Evolutionary conservation across 2,888 invertebrate species (phyloP).

Genomic region (Priocnemis perturbator): DNA sequence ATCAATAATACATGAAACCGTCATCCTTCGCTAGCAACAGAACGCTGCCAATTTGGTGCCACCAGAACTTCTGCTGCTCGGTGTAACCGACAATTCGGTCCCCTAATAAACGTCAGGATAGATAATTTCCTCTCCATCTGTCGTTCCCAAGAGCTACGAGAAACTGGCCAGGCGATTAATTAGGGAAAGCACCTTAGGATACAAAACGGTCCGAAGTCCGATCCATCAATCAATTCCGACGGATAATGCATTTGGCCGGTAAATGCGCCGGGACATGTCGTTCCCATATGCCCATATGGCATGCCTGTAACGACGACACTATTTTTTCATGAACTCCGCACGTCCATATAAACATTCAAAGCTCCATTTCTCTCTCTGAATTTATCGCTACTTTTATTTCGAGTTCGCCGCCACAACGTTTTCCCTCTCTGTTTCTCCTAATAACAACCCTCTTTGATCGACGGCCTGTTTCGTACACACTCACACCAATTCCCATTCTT

Average conservation of each 20-base stretch:
- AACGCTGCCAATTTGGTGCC: constrained; percentile 33
- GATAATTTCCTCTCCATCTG: neutral
- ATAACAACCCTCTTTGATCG: constrained; percentile 28
- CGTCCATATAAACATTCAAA: constrained; percentile 32
- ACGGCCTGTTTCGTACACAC: constrained; percentile 30
- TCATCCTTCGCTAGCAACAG: constrained; percentile 25
- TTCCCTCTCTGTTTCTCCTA: constrained; percentile 10
- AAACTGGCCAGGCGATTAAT: too few relatives aligned
- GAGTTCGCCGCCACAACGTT: constrained; percentile 25
- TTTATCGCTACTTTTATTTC: constrained; percentile 53
- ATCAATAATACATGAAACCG: constrained; percentile 44
- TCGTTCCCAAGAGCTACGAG: too few relatives aligned
- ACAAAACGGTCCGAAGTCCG: too few relatives aligned
- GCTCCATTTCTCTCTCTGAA: constrained; percentile 47
- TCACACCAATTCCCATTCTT: constrained; percentile 14
- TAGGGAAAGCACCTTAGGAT: too few relatives aligned
- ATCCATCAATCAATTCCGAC: too few relatives aligned
- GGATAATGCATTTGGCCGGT: too few relatives aligned
- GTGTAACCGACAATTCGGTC: constrained; percentile 34
- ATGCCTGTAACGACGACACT: too few relatives aligned
- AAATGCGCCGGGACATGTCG: too few relatives aligned
- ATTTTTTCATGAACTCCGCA: constrained; percentile 2
- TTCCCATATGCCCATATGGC: too few relatives aligned
- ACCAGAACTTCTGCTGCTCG: constrained; percentile 15
- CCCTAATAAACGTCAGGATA: constrained; percentile 24